Evolutionary conservation across 2,797 vertebrate genomes (phyloP).

Genomic region (Sebastes diaconus): DNA sequence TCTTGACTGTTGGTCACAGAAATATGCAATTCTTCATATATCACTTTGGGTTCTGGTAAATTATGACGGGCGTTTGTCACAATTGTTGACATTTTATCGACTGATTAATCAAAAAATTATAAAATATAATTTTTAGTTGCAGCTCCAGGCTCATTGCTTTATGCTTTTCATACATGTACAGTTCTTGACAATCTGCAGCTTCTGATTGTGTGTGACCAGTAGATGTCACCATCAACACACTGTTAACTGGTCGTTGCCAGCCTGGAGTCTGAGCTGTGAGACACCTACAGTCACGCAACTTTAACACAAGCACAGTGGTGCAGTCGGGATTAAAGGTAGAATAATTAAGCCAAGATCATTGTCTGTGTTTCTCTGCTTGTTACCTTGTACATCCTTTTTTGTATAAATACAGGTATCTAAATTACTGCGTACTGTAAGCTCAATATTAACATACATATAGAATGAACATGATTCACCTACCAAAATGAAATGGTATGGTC

Average conservation of each 20-base stretch:
- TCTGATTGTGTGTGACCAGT: slow-evolving; percentile 56
- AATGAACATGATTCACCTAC: neutral
- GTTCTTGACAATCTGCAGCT: neutral
- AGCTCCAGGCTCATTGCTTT: neutral
- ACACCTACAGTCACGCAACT: neutral
- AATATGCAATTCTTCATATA: neutral
- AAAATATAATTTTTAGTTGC: accelerated
- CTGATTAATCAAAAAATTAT: neutral
- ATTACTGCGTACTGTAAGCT: neutral
- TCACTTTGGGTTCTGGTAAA: neutral
- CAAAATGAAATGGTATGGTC: neutral
- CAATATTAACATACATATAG: neutral
- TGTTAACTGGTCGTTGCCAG: neutral
- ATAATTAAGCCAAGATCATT: accelerated
- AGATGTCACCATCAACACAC: slow-evolving; percentile 77
- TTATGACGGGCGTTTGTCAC: neutral
- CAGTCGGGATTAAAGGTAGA: neutral
- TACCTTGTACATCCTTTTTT: no score
- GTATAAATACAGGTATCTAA: no score
- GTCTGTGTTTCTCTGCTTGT: neutral
- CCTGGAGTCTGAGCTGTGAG: neutral
- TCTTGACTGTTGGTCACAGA: neutral
- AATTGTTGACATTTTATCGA: neutral
- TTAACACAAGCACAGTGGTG: neutral
- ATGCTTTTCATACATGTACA: neutral